Conservation (phyloP, 1,140 invertebrate genomes). For the Lordiphosa stackelbergi region DNA sequence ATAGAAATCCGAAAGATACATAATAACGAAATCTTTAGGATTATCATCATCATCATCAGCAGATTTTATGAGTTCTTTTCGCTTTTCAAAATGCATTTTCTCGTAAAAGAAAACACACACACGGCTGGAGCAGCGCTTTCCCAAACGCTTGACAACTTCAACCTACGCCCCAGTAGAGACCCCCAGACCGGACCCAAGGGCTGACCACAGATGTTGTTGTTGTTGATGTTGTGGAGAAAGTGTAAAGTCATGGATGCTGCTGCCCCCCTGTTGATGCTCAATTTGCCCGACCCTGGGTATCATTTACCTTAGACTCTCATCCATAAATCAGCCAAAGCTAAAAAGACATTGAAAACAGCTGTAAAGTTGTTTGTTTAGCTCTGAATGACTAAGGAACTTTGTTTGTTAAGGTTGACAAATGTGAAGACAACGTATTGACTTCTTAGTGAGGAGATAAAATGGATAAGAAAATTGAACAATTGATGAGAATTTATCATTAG, state of each 20-base stretch:
- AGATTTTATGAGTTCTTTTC: conserved; percentile 62
- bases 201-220: conserved; percentile 59
- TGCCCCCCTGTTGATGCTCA: conserved; percentile 26
- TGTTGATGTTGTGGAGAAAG: conserved; percentile 45
- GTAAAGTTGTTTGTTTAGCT: conserved; percentile 54
- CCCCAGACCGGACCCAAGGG: conserved; percentile 12
- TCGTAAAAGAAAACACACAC: conserved; percentile 7
- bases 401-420: background rate
- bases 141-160: conserved; percentile 24
- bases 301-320: conserved; percentile 35
- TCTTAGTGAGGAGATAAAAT: conserved; percentile 4
- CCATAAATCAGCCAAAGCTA: conserved; percentile 47
- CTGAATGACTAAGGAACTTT: conserved; percentile 35
- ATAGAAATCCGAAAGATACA: conserved; percentile 40
- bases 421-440: conserved; percentile 10
- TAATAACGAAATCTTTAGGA: conserved; percentile 46
- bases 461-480: conserved; percentile 26
- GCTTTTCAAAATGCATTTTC: conserved; percentile 57
- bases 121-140: conserved; percentile 32
- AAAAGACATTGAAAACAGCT: conserved; percentile 43
- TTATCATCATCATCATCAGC: conserved; percentile 42
- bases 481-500: no score
- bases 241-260: conserved; percentile 59
- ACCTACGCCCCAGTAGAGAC: conserved; percentile 24
- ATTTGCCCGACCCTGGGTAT: conserved; percentile 32